These are phyloP conservation scores for Antheraea yamamai DNA, from an alignment of 2,888 invertebrate genomes.

Conservation along the genomic window DNA sequence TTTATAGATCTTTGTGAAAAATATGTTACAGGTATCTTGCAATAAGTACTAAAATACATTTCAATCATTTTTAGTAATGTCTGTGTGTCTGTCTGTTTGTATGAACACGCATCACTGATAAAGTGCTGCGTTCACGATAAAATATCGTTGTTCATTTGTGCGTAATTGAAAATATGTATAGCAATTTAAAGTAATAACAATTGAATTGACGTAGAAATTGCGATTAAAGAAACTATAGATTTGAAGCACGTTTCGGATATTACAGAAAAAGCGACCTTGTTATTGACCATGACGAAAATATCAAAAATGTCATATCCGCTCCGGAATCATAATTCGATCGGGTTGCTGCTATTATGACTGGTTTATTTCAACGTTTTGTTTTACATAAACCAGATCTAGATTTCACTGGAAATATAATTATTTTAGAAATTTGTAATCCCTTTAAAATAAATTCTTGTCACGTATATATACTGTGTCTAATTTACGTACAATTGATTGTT, in stretches of 20 bases:
- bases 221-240: neutral
- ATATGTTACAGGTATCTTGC: too few relatives aligned
- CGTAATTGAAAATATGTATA: neutral
- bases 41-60: too few relatives aligned
- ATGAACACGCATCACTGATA: too few relatives aligned
- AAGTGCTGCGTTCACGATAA: too few relatives aligned
- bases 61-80: too few relatives aligned
- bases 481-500: neutral
- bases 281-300: constrained; percentile 42
- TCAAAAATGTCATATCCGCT: constrained; percentile 40
- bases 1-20: too few relatives aligned
- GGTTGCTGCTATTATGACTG: neutral
- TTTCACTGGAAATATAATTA: neutral
- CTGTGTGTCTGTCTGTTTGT: too few relatives aligned
- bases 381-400: constrained; percentile 1
- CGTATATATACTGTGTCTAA: neutral
- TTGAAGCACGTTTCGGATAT: constrained; percentile 2
- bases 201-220: neutral
- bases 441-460: neutral
- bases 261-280: constrained; percentile 1
- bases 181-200: neutral
- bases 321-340: constrained; percentile 32
- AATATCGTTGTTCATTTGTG: neutral
- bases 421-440: neutral
- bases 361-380: constrained; percentile 1